phyloP scores from a whole-genome alignment of 2,113 vertebrate genomes.

The Chaetura pelagica region DNA sequence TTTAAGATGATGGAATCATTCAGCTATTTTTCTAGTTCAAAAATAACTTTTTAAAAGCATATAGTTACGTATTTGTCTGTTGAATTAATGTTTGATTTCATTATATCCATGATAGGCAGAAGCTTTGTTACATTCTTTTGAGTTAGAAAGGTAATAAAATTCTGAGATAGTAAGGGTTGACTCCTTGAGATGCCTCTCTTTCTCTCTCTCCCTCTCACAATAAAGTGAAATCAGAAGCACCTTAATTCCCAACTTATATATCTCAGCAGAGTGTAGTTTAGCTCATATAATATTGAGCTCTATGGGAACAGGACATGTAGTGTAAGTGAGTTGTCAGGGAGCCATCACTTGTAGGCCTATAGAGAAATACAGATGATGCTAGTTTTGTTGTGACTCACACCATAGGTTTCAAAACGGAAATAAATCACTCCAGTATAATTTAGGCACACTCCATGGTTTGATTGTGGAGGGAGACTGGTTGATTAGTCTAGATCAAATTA shows the following conservation, averaged over 20 bases:
- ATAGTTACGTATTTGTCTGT: background rate
- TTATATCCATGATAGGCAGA: background rate
- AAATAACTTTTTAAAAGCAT: background rate
- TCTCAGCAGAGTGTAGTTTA: background rate
- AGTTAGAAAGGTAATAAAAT: background rate
- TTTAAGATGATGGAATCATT: background rate
- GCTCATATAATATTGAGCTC: rapidly evolving
- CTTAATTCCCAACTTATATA: background rate
- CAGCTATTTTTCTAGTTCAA: background rate
- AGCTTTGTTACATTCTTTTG: background rate
- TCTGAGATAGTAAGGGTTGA: background rate
- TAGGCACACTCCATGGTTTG: background rate
- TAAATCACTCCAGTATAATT: background rate
- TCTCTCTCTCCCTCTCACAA: background rate
- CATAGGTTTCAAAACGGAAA: background rate
- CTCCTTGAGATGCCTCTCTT: background rate
- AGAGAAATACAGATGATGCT: background rate
- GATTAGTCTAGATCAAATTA: background rate
- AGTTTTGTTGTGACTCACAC: background rate
- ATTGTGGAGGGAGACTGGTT: background rate
- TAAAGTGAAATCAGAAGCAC: background rate
- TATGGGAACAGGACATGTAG: background rate
- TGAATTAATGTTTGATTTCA: background rate
- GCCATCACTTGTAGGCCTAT: background rate
- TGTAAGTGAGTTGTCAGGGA: background rate